A percentile compares a stretch with the other conserved stretches of the same genome.
Conservation (phyloP, 2,888 invertebrate species). For the Meiosimyza platycephala region DNA sequence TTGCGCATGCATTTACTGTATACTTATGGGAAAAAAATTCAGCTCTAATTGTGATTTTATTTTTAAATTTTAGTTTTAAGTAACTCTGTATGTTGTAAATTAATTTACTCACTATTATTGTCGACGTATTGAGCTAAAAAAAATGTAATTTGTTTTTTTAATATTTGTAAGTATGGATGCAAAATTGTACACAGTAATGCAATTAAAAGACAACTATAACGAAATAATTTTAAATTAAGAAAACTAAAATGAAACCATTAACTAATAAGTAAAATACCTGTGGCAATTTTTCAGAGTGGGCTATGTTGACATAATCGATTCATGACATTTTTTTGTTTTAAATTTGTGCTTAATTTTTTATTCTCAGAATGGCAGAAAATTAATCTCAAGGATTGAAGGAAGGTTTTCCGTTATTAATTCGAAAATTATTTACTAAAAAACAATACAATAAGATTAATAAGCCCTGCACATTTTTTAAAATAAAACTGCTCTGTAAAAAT, state of each 20-base stretch:
- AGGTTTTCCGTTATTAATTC: too few species aligned
- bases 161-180: conserved; percentile 24
- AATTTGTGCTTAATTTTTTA: too few species aligned
- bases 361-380: too few species aligned
- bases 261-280: not conserved
- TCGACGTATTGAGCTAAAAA: not conserved
- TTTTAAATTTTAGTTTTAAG: conserved; percentile 22
- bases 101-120: conserved; percentile 28
- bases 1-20: too few species aligned
- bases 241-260: conserved; percentile 21
- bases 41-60: not conserved
- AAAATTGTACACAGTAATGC: conserved; percentile 20
- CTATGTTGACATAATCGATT: too few species aligned
- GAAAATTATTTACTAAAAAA: too few species aligned
- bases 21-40: conserved; percentile 3
- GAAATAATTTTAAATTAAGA: not conserved
- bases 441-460: too few species aligned
- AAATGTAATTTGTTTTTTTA: conserved; percentile 13
- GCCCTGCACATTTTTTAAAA: too few species aligned
- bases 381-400: too few species aligned
- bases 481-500: too few species aligned
- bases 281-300: too few species aligned
- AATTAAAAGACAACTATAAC: conserved; percentile 9
- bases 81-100: conserved; percentile 47
- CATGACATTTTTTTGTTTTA: too few species aligned